Evolutionary conservation across 1,140 invertebrate genomes (phyloP), one percentile per base, ranked within the genome.

Genomic region (Drosophila eugracilis): DNA sequence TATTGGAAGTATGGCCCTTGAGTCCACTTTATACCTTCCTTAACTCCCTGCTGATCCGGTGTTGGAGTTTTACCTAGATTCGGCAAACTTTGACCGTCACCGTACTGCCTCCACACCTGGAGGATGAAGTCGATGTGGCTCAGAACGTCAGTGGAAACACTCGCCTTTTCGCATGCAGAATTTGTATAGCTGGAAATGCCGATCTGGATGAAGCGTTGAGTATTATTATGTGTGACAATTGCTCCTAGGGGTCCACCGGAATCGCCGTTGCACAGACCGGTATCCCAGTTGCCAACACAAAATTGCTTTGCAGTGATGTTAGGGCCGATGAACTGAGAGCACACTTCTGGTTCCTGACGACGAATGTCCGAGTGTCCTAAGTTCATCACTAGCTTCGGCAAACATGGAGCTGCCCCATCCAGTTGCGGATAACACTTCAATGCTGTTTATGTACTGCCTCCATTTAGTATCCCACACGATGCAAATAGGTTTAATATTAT

Each of bases 141-240:
- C 6, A 45, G n/a, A 4, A 45, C 14, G 14, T 45, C 44, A 6
- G 44, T 45, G 22, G 9, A 44, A 26, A 44, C 42, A 5, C 21
- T 12, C 9, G 42, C 42, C 7, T 15, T 26, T 14, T 44, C 21
- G 6, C 42, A 44, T 1, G n/a, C 14, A 7, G 3, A 6, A 4
- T 44, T 44, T n/a, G 42, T 44, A 14, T 14, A 44, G 26, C 52
- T 55, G 37, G 39, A 37, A 5, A 55, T 42, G 2, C 52, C 52
- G 12, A 55, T 19, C 17, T 55, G 52, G 7, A 55, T 7, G 3
- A 55, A 44, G 7, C 37, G 37, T 12, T 14, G 37, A 0, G 2
- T n/a, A 5, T 39, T 17, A 1, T 21, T 3, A 9, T 22, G 37
- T 0, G 9, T 15, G 2, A 42, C 7, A 19, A 50, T 14, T 24